Percentiles rank a stretch among this genome's conserved stretches.
Conservation (phyloP, 2,113 vertebrate species). For the Centropristis striata region DNA sequence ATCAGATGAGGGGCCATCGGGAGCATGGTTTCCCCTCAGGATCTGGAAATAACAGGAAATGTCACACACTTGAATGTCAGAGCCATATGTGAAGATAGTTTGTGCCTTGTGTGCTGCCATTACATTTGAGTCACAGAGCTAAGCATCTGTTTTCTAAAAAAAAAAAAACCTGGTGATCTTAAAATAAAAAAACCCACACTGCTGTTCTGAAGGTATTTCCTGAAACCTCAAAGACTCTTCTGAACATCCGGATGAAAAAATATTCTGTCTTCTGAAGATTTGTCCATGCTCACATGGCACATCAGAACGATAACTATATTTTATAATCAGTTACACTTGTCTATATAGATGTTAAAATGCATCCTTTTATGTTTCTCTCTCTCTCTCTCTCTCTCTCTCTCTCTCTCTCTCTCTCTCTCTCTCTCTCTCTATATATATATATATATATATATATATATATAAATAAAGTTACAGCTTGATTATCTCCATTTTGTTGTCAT, state of each 20-base stretch:
- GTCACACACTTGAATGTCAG: background rate
- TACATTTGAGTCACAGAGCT: background rate
- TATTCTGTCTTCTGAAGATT: background rate
- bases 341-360: background rate
- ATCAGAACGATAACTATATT: background rate
- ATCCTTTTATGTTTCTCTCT: too few relatives aligned
- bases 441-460: too few relatives aligned
- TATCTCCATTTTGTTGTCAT: too few relatives aligned
- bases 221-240: background rate
- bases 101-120: background rate
- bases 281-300: background rate
- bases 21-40: constrained; percentile 62
- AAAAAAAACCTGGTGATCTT: background rate
- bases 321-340: constrained; percentile 1
- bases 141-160: constrained; percentile 24
- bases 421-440: too few relatives aligned
- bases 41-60: constrained; percentile 61
- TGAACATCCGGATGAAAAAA: background rate
- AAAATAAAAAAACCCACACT: background rate
- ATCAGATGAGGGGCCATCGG: constrained; percentile 52
- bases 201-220: background rate
- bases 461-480: too few relatives aligned
- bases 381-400: too few relatives aligned
- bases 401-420: too few relatives aligned
- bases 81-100: constrained; percentile 20